Conservation (phyloP, 2,113 vertebrate genomes). For the Leucosticte australis region DNA sequence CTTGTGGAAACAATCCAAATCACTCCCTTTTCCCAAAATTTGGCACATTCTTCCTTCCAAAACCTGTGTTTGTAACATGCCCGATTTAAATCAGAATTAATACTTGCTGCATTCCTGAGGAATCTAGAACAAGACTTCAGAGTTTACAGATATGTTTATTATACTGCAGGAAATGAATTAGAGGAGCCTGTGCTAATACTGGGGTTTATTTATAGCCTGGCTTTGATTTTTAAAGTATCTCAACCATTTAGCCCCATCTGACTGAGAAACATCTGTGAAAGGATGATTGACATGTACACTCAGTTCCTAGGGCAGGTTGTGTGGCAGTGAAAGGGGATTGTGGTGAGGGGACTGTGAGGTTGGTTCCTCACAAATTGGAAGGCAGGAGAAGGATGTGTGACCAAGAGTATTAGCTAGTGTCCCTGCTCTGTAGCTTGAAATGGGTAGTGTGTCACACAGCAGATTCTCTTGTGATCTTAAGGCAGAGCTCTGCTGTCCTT, state of each 20-base stretch:
- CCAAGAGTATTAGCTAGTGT: background rate
- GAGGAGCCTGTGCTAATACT: background rate
- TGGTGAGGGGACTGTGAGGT: background rate
- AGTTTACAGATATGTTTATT: background rate
- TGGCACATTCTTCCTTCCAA: background rate
- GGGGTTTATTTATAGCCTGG: background rate
- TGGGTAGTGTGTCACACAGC: background rate
- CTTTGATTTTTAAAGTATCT: background rate
- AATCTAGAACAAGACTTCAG: background rate
- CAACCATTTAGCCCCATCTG: background rate
- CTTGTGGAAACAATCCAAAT: background rate
- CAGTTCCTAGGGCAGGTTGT: background rate
- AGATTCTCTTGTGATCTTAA: background rate
- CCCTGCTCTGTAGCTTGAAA: background rate
- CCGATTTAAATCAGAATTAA: background rate
- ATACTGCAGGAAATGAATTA: background rate
- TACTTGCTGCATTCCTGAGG: background rate
- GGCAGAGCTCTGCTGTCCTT: background rate
- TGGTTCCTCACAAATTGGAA: background rate
- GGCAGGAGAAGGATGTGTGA: background rate
- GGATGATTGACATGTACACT: background rate
- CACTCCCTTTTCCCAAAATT: background rate
- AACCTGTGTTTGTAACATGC: background rate
- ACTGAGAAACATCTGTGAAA: background rate
- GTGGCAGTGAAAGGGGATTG: no score